Base-by-base conservation (phyloP, 2,113 vertebrate genomes). In the Xiphophorus hellerii region DNA sequence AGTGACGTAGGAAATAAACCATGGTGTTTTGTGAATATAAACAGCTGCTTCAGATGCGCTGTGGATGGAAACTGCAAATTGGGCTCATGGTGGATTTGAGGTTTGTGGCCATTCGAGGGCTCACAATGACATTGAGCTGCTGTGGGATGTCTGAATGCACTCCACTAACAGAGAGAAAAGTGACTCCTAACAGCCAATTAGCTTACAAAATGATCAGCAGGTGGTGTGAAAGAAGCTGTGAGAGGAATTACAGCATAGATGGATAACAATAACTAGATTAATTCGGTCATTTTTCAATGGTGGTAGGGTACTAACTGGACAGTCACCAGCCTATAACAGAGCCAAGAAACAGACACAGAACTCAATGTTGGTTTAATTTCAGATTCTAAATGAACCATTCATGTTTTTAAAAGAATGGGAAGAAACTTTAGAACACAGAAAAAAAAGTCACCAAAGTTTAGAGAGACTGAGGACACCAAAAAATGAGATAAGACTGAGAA, bases 281-380 rank as follows among this genome's bases (percentile, higher is more conserved):
- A 87, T 71, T 74, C 79, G 84, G 85, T 91, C 83, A 87, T 69
- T 74, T 87, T 81, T 92, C 89, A 92, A 90, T 87, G 88, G 85
- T 84, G 44, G 44, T 48, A 6, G 44, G 39, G 39, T 42, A 66
- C 85, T 83, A 58, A 58, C 51, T 58, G 51, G 51, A n/a, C 51
- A 58, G 20, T 20, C 15, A 25, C 51, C 51, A 54, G 22, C 6
- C 6, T n/a, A 58, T 11, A 3, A 58, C 25, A 58, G 51, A 17
- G 51, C 51, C 51, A 58, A n/a, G 17, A 58, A 58, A n/a, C 51
- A 54, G 51, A 4, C 25, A 58, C 25, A 58, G 22, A 17, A n/a
- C 14, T 8, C 48, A 54, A 22, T 25, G 22, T 25, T 22, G 48
- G 20, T 54, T 37, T 22, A 54, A 54, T 25, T 54, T 54, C 22